Percentiles rank a stretch among this genome's conserved stretches.
Evolutionary conservation across 1,140 invertebrate genomes (phyloP).

Genomic region (Eumeta japonica): DNA sequence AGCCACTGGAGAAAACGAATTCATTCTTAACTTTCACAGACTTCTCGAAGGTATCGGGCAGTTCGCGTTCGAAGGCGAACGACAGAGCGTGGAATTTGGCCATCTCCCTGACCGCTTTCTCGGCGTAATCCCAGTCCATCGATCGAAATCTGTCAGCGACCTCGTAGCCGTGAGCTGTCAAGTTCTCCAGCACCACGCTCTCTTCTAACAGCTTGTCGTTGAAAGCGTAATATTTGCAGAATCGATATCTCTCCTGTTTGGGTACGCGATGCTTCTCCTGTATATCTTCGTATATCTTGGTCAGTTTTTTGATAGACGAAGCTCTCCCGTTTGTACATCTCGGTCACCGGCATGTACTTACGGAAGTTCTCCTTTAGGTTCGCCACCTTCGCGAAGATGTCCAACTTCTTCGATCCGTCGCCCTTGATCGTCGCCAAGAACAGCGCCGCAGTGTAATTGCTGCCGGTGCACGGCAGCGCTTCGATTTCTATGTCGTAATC

Average conservation of each 20-base stretch:
- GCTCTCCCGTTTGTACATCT: not conserved
- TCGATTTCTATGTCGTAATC: not conserved
- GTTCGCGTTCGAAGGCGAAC: not conserved
- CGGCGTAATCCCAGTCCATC: not conserved
- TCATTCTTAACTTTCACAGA: not conserved
- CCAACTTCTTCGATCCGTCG: not conserved
- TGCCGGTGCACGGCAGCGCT: not conserved
- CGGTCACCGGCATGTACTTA: not conserved
- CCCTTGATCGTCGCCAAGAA: not conserved
- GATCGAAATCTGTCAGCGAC: not conserved
- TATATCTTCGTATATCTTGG: not conserved
- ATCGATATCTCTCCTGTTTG: not conserved
- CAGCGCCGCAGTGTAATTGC: not conserved
- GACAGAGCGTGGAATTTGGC: slow-evolving; percentile 4
- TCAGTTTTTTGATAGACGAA: not conserved
- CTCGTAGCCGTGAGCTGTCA: not conserved
- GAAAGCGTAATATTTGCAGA: not conserved
- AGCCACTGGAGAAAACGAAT: not conserved
- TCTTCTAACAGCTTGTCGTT: not conserved
- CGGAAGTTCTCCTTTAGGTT: not conserved
- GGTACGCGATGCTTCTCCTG: slow-evolving; percentile 1
- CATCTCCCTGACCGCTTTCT: not conserved
- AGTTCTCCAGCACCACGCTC: not conserved
- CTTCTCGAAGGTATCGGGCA: not conserved
- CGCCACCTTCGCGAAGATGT: not conserved